A percentile compares a stretch with the other conserved stretches of the same genome.
Conservation (phyloP, 2,113 vertebrate genomes). For the Epinephelus moara region DNA sequence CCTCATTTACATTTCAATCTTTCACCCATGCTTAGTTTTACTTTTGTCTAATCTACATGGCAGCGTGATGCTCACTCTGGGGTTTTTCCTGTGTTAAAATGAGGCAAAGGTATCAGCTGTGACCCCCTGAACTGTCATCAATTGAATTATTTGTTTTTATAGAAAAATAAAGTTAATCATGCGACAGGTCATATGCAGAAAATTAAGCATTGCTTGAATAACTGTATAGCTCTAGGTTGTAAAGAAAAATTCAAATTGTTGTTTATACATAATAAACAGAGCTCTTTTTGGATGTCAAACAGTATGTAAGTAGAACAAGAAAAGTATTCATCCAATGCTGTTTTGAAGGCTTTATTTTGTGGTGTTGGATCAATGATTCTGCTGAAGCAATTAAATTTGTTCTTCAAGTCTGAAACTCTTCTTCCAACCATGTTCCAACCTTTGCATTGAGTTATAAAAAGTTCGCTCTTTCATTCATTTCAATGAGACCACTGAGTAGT, state of each 20-base stretch:
- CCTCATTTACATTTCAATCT: constrained; percentile 61
- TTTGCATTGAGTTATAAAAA: neutral
- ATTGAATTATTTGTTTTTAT: constrained; percentile 5
- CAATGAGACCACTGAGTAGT: neutral
- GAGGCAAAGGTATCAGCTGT: constrained; percentile 1
- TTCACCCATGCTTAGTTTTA: constrained; percentile 41
- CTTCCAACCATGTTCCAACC: too few species aligned
- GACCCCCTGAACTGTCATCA: neutral
- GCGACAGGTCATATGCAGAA: neutral
- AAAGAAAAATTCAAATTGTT: neutral
- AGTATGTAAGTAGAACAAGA: neutral
- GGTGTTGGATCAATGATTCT: neutral
- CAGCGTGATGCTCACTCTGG: neutral
- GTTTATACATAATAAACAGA: neutral
- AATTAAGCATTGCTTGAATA: neutral
- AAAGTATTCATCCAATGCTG: neutral
- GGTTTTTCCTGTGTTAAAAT: constrained; percentile 2
- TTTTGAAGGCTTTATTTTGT: neutral
- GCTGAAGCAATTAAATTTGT: neutral
- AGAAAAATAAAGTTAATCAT: constrained; percentile 9
- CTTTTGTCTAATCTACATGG: constrained; percentile 39
- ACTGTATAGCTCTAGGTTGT: neutral
- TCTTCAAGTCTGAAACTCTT: neutral
- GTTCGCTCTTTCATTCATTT: neutral
- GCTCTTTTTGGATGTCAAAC: neutral